A percentile compares a stretch with the other conserved stretches of the same genome.
Evolutionary conservation across 2,888 invertebrate species (phyloP).

Genomic region (Nasonia oneida): DNA sequence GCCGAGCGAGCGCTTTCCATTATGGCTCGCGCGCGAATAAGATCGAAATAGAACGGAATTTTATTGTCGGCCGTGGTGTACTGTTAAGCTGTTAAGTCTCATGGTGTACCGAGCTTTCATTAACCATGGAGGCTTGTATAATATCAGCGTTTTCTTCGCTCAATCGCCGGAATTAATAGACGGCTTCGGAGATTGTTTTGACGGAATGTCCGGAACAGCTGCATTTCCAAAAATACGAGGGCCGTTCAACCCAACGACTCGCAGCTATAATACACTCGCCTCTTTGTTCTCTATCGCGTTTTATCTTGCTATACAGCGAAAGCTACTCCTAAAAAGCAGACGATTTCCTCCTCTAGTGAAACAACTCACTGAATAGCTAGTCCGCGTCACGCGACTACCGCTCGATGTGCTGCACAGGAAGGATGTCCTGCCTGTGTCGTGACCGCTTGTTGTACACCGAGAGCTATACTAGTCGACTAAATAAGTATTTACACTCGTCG

Average conservation of each 20-base stretch:
- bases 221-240: background rate
- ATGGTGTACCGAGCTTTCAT: conserved; percentile 12
- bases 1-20: background rate
- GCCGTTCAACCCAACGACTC: background rate
- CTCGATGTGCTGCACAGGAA: conserved; percentile 54
- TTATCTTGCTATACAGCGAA: background rate
- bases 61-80: conserved; percentile 7
- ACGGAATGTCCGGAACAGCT: background rate
- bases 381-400: background rate
- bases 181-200: background rate
- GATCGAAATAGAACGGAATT: conserved; percentile 32
- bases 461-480: background rate
- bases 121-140: background rate
- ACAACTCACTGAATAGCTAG: background rate
- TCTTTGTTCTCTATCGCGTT: background rate
- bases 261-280: background rate
- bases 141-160: background rate
- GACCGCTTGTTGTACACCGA: conserved; percentile 45
- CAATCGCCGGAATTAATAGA: conserved; percentile 5
- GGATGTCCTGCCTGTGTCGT: conserved; percentile 67
- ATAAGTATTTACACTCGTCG: conserved; percentile 33
- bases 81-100: conserved; percentile 15
- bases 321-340: background rate
- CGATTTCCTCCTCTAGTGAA: background rate
- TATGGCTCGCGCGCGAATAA: background rate